These are phyloP conservation scores for Nothocercus nigrocapillus DNA, from an alignment of 2,113 vertebrate genomes.

Conservation along the genomic window DNA sequence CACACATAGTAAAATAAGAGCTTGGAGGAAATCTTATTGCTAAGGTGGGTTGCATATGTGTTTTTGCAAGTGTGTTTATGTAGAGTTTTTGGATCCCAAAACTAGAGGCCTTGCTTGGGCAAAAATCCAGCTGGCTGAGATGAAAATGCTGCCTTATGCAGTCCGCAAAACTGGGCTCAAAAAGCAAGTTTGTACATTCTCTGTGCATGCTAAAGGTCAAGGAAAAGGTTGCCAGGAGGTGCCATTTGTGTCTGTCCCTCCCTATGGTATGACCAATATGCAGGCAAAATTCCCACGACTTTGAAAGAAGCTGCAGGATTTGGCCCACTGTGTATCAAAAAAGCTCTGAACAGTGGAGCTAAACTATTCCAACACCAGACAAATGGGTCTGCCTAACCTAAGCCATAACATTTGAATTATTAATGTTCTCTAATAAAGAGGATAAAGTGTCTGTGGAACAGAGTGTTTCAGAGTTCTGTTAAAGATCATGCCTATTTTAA, in stretches of 20 bases:
- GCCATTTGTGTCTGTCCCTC: not conserved
- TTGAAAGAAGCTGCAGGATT: not conserved
- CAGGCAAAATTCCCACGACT: conserved; percentile 21
- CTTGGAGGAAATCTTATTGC: not conserved
- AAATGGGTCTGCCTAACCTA: conserved; percentile 66
- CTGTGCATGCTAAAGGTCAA: not conserved
- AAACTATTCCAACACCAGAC: conserved; percentile 48
- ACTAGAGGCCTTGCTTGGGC: conserved; percentile 25
- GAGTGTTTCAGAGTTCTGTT: conserved; percentile 71
- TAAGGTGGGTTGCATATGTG: not conserved
- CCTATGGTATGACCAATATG: accelerated
- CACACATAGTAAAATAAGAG: not conserved
- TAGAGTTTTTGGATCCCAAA: conserved; percentile 16
- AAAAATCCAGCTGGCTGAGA: conserved; percentile 27
- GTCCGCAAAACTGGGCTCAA: not conserved
- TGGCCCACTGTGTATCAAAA: conserved; percentile 15
- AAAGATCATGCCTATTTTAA: conserved; percentile 79
- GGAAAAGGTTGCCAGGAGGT: not conserved
- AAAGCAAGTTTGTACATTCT: not conserved
- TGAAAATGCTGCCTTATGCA: conserved; percentile 8
- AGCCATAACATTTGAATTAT: conserved; percentile 72
- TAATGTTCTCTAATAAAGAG: conserved; percentile 74
- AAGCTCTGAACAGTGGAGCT: conserved; percentile 8
- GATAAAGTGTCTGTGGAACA: conserved; percentile 71
- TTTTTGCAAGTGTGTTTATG: conserved; percentile 40